Percentiles rank a stretch among this genome's conserved stretches.
Evolutionary conservation across 2,888 invertebrate genomes (phyloP).

Genomic region (Poecilus cupreus): DNA sequence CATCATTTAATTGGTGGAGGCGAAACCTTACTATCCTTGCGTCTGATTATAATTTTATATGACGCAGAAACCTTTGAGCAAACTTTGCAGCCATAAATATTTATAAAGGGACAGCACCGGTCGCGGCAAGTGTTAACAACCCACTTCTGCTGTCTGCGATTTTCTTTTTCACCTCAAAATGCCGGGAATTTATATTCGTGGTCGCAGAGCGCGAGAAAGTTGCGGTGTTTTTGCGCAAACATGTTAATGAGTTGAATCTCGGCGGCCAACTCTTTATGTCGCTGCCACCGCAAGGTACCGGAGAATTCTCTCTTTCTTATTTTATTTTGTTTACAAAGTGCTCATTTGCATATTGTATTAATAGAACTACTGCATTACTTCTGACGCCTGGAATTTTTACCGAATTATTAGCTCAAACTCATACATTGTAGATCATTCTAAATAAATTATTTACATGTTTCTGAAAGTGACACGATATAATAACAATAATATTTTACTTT

Average conservation of each 20-base stretch:
- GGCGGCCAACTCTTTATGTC: slow-evolving; percentile 17
- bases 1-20: slow-evolving; percentile 36
- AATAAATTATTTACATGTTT: too few species aligned
- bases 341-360: slow-evolving; percentile 36
- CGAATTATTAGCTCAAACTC: neutral
- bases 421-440: too few species aligned
- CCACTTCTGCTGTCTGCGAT: slow-evolving; percentile 34
- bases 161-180: slow-evolving; percentile 38
- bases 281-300: neutral
- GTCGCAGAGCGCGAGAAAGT: neutral
- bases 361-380: neutral
- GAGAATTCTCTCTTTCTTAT: neutral
- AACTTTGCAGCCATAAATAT: slow-evolving; percentile 46
- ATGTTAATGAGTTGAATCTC: slow-evolving; percentile 31
- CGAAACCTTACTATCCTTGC: neutral
- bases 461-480: too few species aligned
- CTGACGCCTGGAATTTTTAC: neutral
- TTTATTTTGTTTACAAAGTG: slow-evolving; percentile 15
- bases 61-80: slow-evolving; percentile 43
- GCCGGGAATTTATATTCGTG: slow-evolving; percentile 16
- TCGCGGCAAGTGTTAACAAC: slow-evolving; percentile 43
- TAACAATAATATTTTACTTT: too few species aligned
- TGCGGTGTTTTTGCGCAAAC: slow-evolving; percentile 21
- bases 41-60: slow-evolving; percentile 49
- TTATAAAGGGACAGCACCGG: slow-evolving; percentile 39